These are phyloP conservation scores for Stratiomys singularior DNA, from an alignment of 2,888 invertebrate genomes.

Conservation along the genomic window DNA sequence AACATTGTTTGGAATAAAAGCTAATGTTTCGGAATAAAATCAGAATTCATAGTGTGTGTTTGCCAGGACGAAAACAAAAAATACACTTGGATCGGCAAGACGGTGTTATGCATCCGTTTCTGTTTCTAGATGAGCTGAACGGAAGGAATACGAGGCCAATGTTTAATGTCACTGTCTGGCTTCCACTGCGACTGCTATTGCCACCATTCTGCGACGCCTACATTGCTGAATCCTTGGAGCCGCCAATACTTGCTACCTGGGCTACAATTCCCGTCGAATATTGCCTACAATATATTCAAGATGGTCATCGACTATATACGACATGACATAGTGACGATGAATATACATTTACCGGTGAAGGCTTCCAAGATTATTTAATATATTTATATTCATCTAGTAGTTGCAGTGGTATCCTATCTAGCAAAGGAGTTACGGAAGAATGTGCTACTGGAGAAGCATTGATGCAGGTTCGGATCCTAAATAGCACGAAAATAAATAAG, in stretches of 20 bases:
- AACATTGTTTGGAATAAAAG: constrained; percentile 52
- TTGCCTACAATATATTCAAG: neutral
- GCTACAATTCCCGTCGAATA: constrained; percentile 40
- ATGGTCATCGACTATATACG: neutral
- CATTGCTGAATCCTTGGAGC: neutral
- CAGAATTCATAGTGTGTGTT: constrained; percentile 52
- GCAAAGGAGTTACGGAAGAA: no score
- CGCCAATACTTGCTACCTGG: constrained; percentile 10
- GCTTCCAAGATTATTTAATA: no score
- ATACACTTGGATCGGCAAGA: constrained; percentile 41
- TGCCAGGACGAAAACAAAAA: constrained; percentile 44
- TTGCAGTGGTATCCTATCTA: no score
- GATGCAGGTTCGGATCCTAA: no score
- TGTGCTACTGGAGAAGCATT: no score
- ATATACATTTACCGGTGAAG: constrained; percentile 26
- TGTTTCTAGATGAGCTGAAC: neutral
- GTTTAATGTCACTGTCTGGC: no score
- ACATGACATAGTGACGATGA: neutral
- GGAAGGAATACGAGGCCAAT: no score
- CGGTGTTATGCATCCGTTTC: constrained; percentile 49
- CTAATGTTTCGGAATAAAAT: constrained; percentile 53
- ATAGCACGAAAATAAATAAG: no score
- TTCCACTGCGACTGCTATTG: no score
- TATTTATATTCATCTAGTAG: no score
- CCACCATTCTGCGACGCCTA: neutral